phyloP scores from a whole-genome alignment of 2,797 vertebrate genomes.

The Danio tinwini region DNA sequence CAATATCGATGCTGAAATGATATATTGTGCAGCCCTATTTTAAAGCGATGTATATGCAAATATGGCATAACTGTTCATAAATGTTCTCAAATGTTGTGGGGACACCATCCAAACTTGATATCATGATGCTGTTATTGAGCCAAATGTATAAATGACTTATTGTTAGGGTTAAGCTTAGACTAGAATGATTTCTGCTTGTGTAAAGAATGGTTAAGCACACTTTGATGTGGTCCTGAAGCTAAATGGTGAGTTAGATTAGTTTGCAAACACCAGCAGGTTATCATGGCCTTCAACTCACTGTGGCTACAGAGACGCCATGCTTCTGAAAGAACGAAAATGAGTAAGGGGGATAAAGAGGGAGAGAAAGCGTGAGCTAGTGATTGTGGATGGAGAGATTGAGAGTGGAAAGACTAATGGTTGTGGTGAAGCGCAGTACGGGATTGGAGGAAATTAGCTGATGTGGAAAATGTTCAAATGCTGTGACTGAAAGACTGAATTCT shows the following conservation, averaged over 20 bases:
- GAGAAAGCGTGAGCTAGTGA: conserved; percentile 19
- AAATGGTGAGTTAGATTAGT: background rate
- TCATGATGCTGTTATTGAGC: background rate
- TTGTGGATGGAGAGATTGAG: conserved; percentile 39
- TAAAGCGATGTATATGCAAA: background rate
- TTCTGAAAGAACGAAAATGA: conserved; percentile 6
- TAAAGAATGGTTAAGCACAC: background rate
- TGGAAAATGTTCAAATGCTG: conserved; percentile 68
- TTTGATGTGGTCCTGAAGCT: background rate
- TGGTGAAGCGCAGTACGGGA: conserved; percentile 58
- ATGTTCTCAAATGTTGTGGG: background rate
- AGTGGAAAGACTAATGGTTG: conserved; percentile 58
- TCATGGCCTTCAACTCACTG: background rate
- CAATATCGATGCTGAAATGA: too few relatives aligned
- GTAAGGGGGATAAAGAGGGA: conserved; percentile 50
- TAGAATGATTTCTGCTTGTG: background rate
- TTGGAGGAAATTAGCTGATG: conserved; percentile 63
- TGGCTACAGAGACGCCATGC: conserved; percentile 5
- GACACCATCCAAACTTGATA: background rate
- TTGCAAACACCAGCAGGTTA: conserved; percentile 13
- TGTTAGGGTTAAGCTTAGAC: too few relatives aligned
- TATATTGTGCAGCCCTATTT: too few relatives aligned
- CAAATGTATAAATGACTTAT: background rate
- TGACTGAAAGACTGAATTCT: conserved; percentile 64
- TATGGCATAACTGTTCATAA: background rate